phyloP scores from a whole-genome alignment of 92 coral and sea anemone genomes.

The Porites divaricata region DNA sequence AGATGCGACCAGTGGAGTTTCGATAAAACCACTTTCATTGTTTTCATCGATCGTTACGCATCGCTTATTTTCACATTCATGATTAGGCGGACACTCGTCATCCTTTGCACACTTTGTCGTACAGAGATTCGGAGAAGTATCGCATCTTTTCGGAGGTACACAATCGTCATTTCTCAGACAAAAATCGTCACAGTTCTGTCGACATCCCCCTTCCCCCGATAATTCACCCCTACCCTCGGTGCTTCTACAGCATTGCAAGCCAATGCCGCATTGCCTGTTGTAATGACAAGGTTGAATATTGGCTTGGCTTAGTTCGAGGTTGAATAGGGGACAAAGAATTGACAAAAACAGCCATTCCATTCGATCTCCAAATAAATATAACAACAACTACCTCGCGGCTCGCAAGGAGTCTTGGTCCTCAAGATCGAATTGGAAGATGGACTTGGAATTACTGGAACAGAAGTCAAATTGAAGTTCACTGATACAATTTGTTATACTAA shows the following conservation, averaged over 20 bases:
- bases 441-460: too few species aligned
- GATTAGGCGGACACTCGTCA: neutral
- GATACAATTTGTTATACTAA: too few species aligned
- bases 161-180: slow-evolving; percentile 5
- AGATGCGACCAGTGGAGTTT: neutral
- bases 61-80: neutral
- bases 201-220: neutral
- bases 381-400: neutral
- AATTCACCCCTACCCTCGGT: neutral
- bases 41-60: neutral
- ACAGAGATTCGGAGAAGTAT: neutral
- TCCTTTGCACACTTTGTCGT: neutral
- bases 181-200: neutral
- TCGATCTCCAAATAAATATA: neutral
- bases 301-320: neutral
- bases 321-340: neutral
- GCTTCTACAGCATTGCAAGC: neutral
- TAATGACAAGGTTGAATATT: neutral
- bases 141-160: neutral
- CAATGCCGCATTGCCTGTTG: neutral
- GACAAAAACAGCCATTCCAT: neutral
- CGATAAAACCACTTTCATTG: neutral
- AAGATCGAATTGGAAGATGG: too few species aligned
- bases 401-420: neutral
- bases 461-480: too few species aligned